These are phyloP conservation scores for Drosophila tropicalis DNA, from an alignment of 1,140 invertebrate species.

Conservation along the genomic window DNA sequence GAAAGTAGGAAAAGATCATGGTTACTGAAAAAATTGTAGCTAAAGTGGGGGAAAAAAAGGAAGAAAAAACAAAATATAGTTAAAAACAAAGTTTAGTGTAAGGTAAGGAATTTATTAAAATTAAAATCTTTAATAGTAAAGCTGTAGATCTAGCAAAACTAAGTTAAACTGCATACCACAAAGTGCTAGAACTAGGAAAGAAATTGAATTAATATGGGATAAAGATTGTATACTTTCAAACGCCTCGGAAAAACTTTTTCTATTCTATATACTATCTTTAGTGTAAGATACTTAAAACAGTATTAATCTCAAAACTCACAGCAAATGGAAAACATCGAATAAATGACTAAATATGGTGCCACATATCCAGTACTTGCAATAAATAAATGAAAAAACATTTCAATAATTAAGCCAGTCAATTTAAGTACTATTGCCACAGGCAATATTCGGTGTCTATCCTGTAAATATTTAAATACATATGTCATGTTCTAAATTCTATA, in stretches of 20 bases:
- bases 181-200: too few relatives aligned
- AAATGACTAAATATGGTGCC: background rate
- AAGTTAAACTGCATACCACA: too few relatives aligned
- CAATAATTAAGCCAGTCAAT: conserved; percentile 29
- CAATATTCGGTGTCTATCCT: conserved; percentile 18
- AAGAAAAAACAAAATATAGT: background rate
- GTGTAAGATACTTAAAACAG: too few relatives aligned
- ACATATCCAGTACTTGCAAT: background rate
- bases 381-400: conserved; percentile 39
- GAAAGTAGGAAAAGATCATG: conserved; percentile 15
- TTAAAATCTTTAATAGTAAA: too few relatives aligned
- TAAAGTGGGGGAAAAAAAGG: background rate
- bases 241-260: too few relatives aligned
- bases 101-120: too few relatives aligned
- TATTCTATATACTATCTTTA: too few relatives aligned
- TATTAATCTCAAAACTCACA: conserved; percentile 28
- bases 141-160: too few relatives aligned
- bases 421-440: conserved; percentile 45
- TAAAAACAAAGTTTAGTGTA: too few relatives aligned
- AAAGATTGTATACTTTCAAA: too few relatives aligned
- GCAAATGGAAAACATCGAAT: conserved; percentile 21
- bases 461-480: background rate
- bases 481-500: too few relatives aligned
- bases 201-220: too few relatives aligned
- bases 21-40: background rate